These are phyloP conservation scores for Epistrophe grossulariae DNA, from an alignment of 2,888 invertebrate species.

Conservation along the genomic window DNA sequence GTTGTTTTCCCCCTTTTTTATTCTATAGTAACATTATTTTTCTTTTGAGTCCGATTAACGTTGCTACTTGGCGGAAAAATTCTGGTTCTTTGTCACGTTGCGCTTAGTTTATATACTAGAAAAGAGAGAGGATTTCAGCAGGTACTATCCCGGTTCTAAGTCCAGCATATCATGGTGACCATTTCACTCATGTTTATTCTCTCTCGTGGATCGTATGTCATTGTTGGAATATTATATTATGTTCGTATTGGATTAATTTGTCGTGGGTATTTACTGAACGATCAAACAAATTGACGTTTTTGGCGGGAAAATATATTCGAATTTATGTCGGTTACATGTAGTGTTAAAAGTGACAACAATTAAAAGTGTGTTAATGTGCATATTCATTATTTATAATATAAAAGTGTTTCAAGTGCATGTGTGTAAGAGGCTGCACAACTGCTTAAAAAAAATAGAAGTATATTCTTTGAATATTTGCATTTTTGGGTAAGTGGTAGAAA, in stretches of 20 bases:
- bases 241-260: background rate
- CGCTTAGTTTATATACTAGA: conserved; percentile 30
- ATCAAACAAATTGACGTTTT: background rate
- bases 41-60: conserved; percentile 27
- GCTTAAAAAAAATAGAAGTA: no score
- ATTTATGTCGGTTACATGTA: background rate
- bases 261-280: background rate
- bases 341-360: background rate
- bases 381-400: background rate
- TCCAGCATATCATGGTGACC: conserved; percentile 53
- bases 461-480: background rate
- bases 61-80: conserved; percentile 29
- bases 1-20: conserved; percentile 44
- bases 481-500: conserved; percentile 22
- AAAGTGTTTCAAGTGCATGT: background rate
- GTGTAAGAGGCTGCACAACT: background rate
- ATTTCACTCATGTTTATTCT: conserved; percentile 60
- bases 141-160: conserved; percentile 60
- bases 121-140: conserved; percentile 45
- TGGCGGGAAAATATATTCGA: conserved; percentile 16
- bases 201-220: conserved; percentile 42
- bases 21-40: conserved; percentile 23
- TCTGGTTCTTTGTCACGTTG: conserved; percentile 50
- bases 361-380: background rate
- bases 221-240: background rate